Evolutionary conservation across 1,140 invertebrate species (phyloP).

Genomic region (Phthorimaea operculella): DNA sequence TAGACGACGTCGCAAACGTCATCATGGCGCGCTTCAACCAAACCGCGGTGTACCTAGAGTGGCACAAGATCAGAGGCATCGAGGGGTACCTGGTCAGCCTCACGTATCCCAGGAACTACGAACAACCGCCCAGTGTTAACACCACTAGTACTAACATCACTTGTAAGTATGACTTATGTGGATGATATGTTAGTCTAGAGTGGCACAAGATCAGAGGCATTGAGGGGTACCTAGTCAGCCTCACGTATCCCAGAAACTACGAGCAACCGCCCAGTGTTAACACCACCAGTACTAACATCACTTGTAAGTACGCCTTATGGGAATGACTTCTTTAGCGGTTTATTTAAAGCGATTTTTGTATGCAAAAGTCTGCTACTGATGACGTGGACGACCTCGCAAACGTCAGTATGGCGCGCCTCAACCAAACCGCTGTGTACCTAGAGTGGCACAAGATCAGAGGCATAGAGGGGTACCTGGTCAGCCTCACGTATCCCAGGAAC

Average conservation of each 20-base stretch:
- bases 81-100: conserved; percentile 73
- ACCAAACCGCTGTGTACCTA: conserved; percentile 68
- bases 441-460: conserved; percentile 71
- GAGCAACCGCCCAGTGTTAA: conserved; percentile 47
- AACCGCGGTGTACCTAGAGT: conserved; percentile 68
- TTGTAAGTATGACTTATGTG: conserved; percentile 53
- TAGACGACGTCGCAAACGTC: conserved; percentile 72
- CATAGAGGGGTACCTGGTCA: conserved; percentile 74
- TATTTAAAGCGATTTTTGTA: no score
- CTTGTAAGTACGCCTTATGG: no score
- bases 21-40: conserved; percentile 61
- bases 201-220: conserved; percentile 73
- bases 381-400: conserved; percentile 72
- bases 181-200: no score
- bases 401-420: conserved; percentile 62
- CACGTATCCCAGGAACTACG: conserved; percentile 65
- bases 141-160: conserved; percentile 59
- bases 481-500: conserved; percentile 50
- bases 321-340: no score
- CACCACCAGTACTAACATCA: conserved; percentile 56
- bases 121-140: conserved; percentile 40
- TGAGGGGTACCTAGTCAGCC: conserved; percentile 72
- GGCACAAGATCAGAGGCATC: conserved; percentile 70
- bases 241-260: conserved; percentile 65
- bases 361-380: no score